Percentiles rank a stretch among this genome's conserved stretches.
phyloP scores from a whole-genome alignment of 2,797 vertebrate species.

The Nasua narica region DNA sequence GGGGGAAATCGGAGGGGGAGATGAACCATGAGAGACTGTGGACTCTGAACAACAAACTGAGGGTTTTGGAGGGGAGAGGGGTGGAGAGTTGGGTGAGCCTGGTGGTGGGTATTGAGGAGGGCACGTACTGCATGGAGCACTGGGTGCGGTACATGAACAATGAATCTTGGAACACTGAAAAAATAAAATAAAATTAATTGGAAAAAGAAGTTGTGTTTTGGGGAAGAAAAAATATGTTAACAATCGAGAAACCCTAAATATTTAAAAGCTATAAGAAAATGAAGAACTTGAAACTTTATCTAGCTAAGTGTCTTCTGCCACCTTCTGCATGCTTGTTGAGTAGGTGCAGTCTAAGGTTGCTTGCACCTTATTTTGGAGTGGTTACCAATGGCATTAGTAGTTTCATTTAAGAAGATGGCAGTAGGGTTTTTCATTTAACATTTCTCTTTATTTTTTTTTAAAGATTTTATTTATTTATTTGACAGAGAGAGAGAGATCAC shows the following conservation, averaged over 20 bases:
- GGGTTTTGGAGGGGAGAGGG: no score
- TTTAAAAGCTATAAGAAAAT: constrained; percentile 6
- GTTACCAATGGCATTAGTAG: neutral
- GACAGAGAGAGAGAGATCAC: no score
- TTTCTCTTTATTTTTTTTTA: constrained; percentile 37
- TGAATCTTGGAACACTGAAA: no score
- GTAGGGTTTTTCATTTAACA: neutral
- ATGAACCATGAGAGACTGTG: no score
- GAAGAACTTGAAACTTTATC: neutral
- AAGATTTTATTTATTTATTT: no score
- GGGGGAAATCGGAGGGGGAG: no score
- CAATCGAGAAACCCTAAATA: neutral
- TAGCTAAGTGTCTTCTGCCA: neutral
- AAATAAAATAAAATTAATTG: no score
- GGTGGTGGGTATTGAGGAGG: no score
- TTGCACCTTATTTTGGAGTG: neutral
- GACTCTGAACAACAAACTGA: no score
- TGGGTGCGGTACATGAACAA: no score
- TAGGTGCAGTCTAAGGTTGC: neutral
- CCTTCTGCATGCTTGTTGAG: neutral
- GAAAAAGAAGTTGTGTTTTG: neutral
- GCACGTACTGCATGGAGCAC: no score
- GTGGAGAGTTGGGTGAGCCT: no score
- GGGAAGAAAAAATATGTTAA: neutral
- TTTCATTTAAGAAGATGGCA: neutral